Evolutionary conservation across 2,888 invertebrate species (phyloP), one percentile per base, ranked within the genome.

Genomic region (Drosophila paramelanica): DNA sequence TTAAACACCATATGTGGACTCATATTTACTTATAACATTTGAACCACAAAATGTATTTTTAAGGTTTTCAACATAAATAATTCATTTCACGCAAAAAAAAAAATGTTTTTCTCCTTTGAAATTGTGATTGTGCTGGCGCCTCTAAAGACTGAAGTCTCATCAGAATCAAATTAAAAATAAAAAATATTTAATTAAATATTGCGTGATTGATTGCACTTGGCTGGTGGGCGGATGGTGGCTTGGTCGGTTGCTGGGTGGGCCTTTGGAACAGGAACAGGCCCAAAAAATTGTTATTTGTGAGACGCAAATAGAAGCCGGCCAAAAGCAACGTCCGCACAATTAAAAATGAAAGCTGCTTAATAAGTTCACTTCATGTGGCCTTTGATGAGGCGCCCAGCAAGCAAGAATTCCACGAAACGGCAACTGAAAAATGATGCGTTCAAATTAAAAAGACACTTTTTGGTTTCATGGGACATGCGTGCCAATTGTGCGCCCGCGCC

Each of bases 401-500:
- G 11, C 11, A 6, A 6, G 49, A 50, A 45, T 36, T 45, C 51
- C 52, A 27, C 36, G 50, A 50, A 36, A 43, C 3, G 45, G 47
- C 2, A 39, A 6, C 47, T 49, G 46, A 60, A 73, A 67, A 57
- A 64, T 51, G 66, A 67, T 45, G 62, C 69, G 65, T 39, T 55
- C 84, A 80, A 86, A 88, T 86, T 80, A 86, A 88, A 84, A 78
- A 66, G 87, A 87, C 84, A 83, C 71, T 83, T 86, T 86, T 73
- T 73, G 77, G 77, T 76, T 79, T 69, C 80, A 67, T 58, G 60
- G 74, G 71, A 88, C 89, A 88, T 88, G 82, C 87, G 87, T 83
- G 88, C 57, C 81, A 73, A 79, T 83, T 79, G 88, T 53, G 64
- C 52, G 64, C 52, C 20, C 56, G 23, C 17, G 20, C 14, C 41